phyloP scores from a whole-genome alignment of 2,888 invertebrate genomes.

The Acanthosepion esculentum region DNA sequence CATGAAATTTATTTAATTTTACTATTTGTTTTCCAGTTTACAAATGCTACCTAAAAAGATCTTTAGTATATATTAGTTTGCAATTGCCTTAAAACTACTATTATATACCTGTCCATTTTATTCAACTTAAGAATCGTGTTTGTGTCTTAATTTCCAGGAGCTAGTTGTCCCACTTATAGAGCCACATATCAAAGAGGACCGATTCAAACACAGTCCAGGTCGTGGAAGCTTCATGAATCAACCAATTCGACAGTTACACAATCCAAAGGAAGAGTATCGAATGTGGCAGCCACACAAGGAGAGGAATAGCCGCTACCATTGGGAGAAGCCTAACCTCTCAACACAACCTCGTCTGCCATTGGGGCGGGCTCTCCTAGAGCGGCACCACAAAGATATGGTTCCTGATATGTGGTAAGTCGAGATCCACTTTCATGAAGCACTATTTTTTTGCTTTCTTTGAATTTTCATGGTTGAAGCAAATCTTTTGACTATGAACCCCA shows the following conservation, averaged over 20 bases:
- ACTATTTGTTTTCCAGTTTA: too few relatives aligned
- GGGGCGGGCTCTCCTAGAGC: not conserved
- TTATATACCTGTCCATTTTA: too few relatives aligned
- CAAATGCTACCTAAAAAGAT: too few relatives aligned
- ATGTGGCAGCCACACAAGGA: constrained; percentile 44
- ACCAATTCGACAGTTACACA: constrained; percentile 33
- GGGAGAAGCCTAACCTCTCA: constrained; percentile 43
- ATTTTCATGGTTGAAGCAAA: too few relatives aligned
- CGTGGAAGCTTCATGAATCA: constrained; percentile 49
- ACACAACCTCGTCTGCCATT: not conserved
- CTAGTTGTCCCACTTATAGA: not conserved
- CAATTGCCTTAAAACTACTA: too few relatives aligned
- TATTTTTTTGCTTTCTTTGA: not conserved
- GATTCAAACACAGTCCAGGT: constrained; percentile 50
- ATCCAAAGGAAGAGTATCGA: constrained; percentile 40
- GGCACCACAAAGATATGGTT: constrained; percentile 38
- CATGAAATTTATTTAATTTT: too few relatives aligned
- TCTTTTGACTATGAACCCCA: too few relatives aligned
- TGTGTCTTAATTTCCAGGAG: not conserved
- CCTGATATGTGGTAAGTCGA: not conserved
- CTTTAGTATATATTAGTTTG: too few relatives aligned
- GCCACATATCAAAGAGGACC: constrained; percentile 45
- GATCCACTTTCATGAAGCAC: not conserved
- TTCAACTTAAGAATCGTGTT: not conserved
- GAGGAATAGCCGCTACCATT: constrained; percentile 43